Evolutionary conservation across 2,888 invertebrate genomes (phyloP).

Genomic region (Cenopis cana): DNA sequence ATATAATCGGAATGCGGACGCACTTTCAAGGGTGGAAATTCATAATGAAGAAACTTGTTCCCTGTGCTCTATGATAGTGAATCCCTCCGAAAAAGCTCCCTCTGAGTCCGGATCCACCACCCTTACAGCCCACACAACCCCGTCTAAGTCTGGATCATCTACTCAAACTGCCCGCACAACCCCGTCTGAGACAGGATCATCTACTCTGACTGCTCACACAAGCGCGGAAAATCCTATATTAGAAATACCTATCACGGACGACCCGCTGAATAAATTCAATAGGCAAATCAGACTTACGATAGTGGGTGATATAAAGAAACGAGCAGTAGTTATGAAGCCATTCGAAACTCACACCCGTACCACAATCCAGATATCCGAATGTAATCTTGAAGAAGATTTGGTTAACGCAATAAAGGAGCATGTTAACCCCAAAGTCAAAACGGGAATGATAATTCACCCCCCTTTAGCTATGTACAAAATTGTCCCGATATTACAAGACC

Average conservation of each 20-base stretch:
- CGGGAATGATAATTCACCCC: slow-evolving; percentile 21
- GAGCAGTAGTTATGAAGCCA: neutral
- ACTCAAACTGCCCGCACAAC: too few species aligned
- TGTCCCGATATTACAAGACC: slow-evolving; percentile 42
- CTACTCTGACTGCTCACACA: slow-evolving; percentile 1
- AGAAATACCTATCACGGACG: neutral
- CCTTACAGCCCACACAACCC: neutral
- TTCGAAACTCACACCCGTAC: slow-evolving; percentile 13
- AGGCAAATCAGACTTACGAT: neutral
- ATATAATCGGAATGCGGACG: slow-evolving; percentile 1
- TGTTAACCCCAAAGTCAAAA: slow-evolving; percentile 40
- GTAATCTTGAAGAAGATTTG: slow-evolving; percentile 21
- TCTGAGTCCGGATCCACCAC: too few species aligned
- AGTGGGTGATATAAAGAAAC: neutral
- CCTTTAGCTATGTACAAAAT: slow-evolving; percentile 43
- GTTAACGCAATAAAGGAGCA: slow-evolving; percentile 39
- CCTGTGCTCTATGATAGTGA: neutral
- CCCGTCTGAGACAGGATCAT: neutral
- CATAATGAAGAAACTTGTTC: slow-evolving; percentile 11
- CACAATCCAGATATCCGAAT: neutral
- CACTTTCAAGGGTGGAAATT: neutral
- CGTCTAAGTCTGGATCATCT: too few species aligned
- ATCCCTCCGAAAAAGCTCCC: neutral
- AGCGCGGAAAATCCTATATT: neutral
- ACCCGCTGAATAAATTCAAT: slow-evolving; percentile 13